Base-by-base conservation (phyloP, 2,888 invertebrate species). In the Polymixis flavicincta region DNA sequence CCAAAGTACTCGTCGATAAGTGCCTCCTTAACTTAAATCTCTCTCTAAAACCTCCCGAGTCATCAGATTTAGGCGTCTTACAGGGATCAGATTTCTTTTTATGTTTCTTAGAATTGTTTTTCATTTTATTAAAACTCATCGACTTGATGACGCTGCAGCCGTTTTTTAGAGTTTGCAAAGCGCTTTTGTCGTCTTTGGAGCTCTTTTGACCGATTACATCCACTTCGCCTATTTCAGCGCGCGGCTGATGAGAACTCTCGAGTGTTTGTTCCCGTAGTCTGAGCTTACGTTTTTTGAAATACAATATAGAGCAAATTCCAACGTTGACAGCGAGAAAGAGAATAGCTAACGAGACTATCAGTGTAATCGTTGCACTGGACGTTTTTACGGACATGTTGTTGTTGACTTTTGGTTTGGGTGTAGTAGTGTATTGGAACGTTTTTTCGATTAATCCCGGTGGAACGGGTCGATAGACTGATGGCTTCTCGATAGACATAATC, bases 1-100 rank as follows among this genome's bases (percentile, higher is more conserved):
- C 98, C 83, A 98, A 97, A 0, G 98, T 98, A 81, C 98, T 98
- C 9, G 97, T 97, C 11, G 98, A 98, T 89, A 98, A 97, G 92
- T 98, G 98, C 37, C 98, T 94, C 32, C 97, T 97, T 48, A 98
- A 93, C 91, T 97, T 97, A 88, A 97, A 97, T 75, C 97, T 93
- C 87, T 97, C 95, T 59, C 97, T 96, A 85, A 97, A 97, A 61
- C 97, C 96, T 19, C 96, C 96, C 3, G 96, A 96, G 85, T 96
- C 96, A 89, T 96, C 96, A 9, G 96, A 96, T 87, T 97, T 97
- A 0, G 96, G 96, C n/a, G 96, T 96, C 93, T 97, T 95, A 92
- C 97, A 92, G 83, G 94, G 89, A 83, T 97, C 97, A 86, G 96
- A 94, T 80, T 97, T 97, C 86, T 97, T 95, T 89, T 96, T 96